These are phyloP conservation scores for Prunella strophiata DNA, from an alignment of 2,797 vertebrate genomes.

Conservation along the genomic window DNA sequence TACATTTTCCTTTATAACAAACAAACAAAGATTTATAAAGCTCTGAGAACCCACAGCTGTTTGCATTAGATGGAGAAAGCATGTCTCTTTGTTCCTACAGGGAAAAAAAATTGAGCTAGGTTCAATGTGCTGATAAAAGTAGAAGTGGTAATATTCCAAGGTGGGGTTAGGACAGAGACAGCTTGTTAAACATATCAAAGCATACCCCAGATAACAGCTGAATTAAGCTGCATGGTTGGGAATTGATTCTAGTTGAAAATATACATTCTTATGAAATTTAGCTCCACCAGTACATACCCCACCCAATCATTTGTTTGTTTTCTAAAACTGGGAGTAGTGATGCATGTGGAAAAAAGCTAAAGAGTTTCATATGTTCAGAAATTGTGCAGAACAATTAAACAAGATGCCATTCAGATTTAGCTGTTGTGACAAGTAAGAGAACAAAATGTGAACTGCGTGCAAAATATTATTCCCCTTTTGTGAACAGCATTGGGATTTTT, in stretches of 20 bases:
- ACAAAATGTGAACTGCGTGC: neutral
- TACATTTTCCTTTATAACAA: neutral
- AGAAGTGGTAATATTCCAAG: slow-evolving; percentile 12
- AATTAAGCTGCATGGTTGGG: neutral
- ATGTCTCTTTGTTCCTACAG: neutral
- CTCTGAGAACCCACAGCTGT: neutral
- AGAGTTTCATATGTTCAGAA: neutral
- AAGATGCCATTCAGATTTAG: neutral
- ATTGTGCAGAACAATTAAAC: neutral
- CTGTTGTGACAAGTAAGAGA: neutral
- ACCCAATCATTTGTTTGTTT: neutral
- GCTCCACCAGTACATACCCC: neutral
- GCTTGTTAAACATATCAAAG: slow-evolving; percentile 35
- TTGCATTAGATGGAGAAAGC: neutral
- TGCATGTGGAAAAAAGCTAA: neutral
- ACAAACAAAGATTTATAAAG: neutral
- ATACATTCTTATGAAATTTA: neutral
- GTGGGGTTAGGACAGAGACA: neutral
- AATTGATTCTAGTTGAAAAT: neutral
- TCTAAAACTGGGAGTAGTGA: neutral
- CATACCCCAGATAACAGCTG: neutral
- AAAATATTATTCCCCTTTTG: neutral
- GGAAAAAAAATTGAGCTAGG: neutral
- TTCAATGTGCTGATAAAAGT: neutral
- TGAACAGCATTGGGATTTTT: neutral